These are phyloP conservation scores for Timandra comae DNA, from an alignment of 2,888 invertebrate species.

Conservation along the genomic window DNA sequence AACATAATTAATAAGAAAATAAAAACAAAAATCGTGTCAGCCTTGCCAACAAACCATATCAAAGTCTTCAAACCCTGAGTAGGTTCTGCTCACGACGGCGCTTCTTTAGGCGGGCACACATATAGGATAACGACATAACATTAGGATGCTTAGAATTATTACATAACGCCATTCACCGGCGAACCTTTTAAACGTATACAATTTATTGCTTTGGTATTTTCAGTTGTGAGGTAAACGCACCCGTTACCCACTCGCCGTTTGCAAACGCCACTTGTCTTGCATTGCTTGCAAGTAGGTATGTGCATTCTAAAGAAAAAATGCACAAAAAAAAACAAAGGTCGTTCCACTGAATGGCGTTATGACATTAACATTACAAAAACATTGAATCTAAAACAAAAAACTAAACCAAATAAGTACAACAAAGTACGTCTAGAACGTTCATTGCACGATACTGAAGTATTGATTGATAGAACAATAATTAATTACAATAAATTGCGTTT, in stretches of 20 bases:
- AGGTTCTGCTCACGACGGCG: conserved; percentile 51
- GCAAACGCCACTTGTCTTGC: conserved; percentile 32
- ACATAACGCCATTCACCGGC: conserved; percentile 39
- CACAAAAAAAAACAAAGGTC: conserved; percentile 29
- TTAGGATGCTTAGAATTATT: conserved; percentile 36
- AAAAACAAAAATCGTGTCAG: conserved; percentile 32
- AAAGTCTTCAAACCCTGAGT: conserved; percentile 59
- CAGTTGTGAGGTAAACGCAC: conserved; percentile 31
- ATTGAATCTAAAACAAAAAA: conserved; percentile 17
- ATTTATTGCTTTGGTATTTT: conserved; percentile 2
- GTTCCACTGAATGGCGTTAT: conserved; percentile 36
- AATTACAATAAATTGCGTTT: background rate
- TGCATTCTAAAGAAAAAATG: conserved; percentile 13
- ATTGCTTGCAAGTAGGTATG: conserved; percentile 20
- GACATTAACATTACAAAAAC: conserved; percentile 26
- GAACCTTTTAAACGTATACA: conserved; percentile 8
- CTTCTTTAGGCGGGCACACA: conserved; percentile 50
- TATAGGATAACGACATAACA: conserved; percentile 25
- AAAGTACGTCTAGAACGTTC: conserved; percentile 18
- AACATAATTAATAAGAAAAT: conserved; percentile 20
- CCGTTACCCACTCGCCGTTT: conserved; percentile 25
- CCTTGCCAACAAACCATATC: conserved; percentile 61
- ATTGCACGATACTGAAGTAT: background rate
- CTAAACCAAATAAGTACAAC: conserved; percentile 15
- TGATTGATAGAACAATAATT: background rate